Percentiles rank a stretch among this genome's conserved stretches.
These are phyloP conservation scores for Plagiodera versicolora DNA, from an alignment of 2,888 invertebrate genomes.

Conservation along the genomic window DNA sequence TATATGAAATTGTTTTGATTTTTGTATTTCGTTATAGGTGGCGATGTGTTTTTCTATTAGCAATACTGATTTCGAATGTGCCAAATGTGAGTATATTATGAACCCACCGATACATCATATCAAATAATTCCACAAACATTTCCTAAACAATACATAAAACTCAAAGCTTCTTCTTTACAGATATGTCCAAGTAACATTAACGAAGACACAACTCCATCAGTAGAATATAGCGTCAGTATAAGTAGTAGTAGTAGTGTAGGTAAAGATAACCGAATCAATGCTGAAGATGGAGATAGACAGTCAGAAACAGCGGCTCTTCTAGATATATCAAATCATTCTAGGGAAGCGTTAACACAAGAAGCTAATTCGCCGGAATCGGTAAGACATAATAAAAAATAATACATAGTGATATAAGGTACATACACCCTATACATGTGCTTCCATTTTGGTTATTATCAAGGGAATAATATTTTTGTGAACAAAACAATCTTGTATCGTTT, in stretches of 20 bases:
- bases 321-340: constrained; percentile 54
- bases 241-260: constrained; percentile 46
- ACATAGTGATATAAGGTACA: too few species aligned
- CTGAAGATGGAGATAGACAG: constrained; percentile 20
- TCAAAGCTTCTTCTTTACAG: constrained; percentile 13
- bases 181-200: constrained; percentile 12
- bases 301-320: constrained; percentile 29
- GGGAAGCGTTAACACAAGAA: constrained; percentile 73
- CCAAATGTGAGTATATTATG: constrained; percentile 43
- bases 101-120: too few species aligned
- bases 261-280: constrained; percentile 16
- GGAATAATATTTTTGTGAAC: too few species aligned
- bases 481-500: too few species aligned
- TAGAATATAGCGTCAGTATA: constrained; percentile 52
- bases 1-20: too few species aligned
- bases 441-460: too few species aligned
- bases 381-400: constrained; percentile 57
- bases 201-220: constrained; percentile 39
- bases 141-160: too few species aligned
- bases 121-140: constrained; percentile 6
- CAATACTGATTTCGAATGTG: constrained; percentile 32
- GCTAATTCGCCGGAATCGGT: constrained; percentile 78
- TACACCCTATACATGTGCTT: too few species aligned
- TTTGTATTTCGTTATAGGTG: constrained; percentile 39
- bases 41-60: constrained; percentile 36